These are phyloP conservation scores for Vanessa atalanta DNA, from an alignment of 1,140 invertebrate genomes.

Conservation along the genomic window DNA sequence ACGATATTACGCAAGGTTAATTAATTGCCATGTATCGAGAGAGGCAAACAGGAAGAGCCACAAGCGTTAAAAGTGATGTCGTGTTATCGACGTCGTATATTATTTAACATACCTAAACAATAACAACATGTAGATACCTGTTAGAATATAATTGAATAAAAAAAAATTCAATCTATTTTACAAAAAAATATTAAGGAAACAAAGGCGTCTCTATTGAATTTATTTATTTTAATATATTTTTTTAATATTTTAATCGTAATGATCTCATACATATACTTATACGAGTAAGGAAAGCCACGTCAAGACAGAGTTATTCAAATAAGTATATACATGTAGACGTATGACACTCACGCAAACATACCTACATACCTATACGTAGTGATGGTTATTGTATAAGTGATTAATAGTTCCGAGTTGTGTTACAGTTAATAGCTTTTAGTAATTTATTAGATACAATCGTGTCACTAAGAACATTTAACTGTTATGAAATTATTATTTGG, in stretches of 20 bases:
- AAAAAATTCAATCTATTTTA: too few species aligned
- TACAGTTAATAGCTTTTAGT: constrained; percentile 47
- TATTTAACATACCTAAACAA: too few species aligned
- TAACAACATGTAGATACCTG: too few species aligned
- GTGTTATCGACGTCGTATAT: too few species aligned
- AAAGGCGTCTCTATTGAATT: too few species aligned
- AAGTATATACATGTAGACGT: not conserved
- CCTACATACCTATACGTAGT: not conserved
- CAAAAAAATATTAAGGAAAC: too few species aligned
- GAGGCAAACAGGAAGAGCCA: not conserved
- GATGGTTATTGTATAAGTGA: constrained; percentile 52
- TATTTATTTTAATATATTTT: too few species aligned
- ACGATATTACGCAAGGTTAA: constrained; percentile 31
- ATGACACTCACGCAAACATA: constrained; percentile 1
- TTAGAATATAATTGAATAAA: too few species aligned
- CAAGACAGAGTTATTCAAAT: not conserved
- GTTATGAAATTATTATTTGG: constrained; percentile 27
- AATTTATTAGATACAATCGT: constrained; percentile 43
- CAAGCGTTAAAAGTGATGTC: not conserved
- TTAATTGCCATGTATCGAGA: constrained; percentile 28
- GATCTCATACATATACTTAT: too few species aligned
- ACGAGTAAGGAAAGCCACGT: too few species aligned
- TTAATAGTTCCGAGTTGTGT: constrained; percentile 49
- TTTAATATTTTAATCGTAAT: too few species aligned
- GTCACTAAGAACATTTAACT: constrained; percentile 20